Conservation (phyloP, 2,113 vertebrate species). For the Platichthys stellatus region DNA sequence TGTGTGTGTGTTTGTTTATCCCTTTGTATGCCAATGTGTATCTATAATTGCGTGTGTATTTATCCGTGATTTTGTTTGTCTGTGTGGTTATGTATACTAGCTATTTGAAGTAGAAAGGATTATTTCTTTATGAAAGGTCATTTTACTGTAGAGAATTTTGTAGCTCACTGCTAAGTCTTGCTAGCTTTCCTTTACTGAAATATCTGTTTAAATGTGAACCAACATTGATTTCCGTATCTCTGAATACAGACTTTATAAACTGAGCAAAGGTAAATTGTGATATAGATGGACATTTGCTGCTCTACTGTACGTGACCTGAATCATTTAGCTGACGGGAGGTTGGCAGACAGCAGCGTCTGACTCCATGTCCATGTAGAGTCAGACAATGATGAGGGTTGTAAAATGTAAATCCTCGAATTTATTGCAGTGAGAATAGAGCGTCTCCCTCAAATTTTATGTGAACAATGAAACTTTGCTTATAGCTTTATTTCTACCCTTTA, state of each 20-base stretch:
- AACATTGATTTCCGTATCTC: neutral
- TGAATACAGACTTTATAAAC: no score
- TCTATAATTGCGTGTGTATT: constrained; percentile 1
- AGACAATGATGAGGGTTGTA: constrained; percentile 31
- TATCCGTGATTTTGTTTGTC: neutral
- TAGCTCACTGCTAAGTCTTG: constrained; percentile 12
- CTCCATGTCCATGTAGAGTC: constrained; percentile 22
- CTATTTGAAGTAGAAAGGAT: constrained; percentile 39
- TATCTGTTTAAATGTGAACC: constrained; percentile 31
- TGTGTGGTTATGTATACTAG: constrained; percentile 12
- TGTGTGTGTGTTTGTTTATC: constrained; percentile 45
- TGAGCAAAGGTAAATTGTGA: neutral
- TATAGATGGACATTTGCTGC: neutral
- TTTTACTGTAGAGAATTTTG: constrained; percentile 40
- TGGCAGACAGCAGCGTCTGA: neutral
- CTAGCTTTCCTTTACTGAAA: neutral
- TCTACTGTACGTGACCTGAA: constrained; percentile 15
- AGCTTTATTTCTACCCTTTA: neutral
- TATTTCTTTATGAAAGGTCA: constrained; percentile 44
- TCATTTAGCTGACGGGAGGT: constrained; percentile 34
- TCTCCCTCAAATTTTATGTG: neutral
- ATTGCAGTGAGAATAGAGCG: constrained; percentile 21
- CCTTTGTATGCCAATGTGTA: constrained; percentile 44
- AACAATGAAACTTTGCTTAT: neutral
- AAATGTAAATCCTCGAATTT: constrained; percentile 6